Evolutionary conservation across 2,113 vertebrate species (phyloP), one percentile per base, ranked within the genome.

Genomic region (Calypte anna): DNA sequence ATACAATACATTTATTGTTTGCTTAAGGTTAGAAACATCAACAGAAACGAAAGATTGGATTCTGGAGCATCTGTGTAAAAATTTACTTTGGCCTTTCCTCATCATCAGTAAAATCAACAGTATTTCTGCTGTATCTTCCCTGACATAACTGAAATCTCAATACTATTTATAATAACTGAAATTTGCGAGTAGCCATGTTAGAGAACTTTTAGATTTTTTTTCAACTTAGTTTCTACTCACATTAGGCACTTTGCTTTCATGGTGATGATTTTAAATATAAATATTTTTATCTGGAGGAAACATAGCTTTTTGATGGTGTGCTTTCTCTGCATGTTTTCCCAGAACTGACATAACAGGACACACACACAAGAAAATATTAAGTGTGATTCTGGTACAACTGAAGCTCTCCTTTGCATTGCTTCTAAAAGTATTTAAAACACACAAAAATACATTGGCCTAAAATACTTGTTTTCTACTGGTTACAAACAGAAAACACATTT

Each of bases 281-380:
- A 75, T 77, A 95, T 79, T 92, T 91, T 22, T 92, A 64, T 73
- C 80, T 69, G n/a, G 66, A 88, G 54, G 80, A 94, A 93, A 69
- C 50, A 75, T 4, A 66, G 79, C 16, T 48, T 93, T 88, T 77
- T 63, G 15, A 33, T 78, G 53, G 92, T 90, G 90, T 86, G 64
- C 64, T 81, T 75, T 86, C 54, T 76, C 36, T 33, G 28, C 50
- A 31, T 31, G 59, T 63, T 77, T 81, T 67, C 79, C 57, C 75
- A 40, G 54, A 90, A 91, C 19, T 43, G 46, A 72, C 66, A 94
- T 66, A 46, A 86, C 66, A 80, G 20, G 25, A 40, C 11, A 40
- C 40, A 40, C 40, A 40, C 11, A 8, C 57, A 25, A 36, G 67
- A 11, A 12, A 4, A 3, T 11, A 9, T 55, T n/a, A 50, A 25